A percentile compares a stretch with the other conserved stretches of the same genome.
These are phyloP conservation scores for Scaptomyza reducta DNA, from an alignment of 2,888 invertebrate genomes.

Conservation along the genomic window DNA sequence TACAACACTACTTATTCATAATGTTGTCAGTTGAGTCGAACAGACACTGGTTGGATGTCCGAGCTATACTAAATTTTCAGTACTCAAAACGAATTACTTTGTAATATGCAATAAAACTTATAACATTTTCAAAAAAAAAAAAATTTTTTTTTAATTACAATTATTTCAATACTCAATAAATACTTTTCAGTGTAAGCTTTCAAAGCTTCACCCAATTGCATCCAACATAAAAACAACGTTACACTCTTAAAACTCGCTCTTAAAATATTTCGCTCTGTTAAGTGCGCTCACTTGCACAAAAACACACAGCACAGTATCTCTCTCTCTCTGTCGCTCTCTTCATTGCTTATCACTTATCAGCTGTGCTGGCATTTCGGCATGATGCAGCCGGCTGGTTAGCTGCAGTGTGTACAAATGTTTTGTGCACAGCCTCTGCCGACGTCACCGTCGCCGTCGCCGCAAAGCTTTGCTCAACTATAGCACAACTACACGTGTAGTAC, in stretches of 20 bases:
- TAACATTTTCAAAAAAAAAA: constrained; percentile 39
- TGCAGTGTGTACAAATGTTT: constrained; percentile 42
- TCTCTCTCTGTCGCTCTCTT: constrained; percentile 4
- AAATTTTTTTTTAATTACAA: neutral
- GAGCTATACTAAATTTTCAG: constrained; percentile 43
- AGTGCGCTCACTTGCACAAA: constrained; percentile 2
- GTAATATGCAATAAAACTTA: constrained; percentile 32
- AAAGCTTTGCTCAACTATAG: constrained; percentile 67
- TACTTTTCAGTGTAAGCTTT: constrained; percentile 43
- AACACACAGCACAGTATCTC: neutral
- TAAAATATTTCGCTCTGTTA: constrained; percentile 8
- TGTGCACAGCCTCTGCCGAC: constrained; percentile 42
- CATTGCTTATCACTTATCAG: constrained; percentile 72
- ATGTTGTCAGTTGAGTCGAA: constrained; percentile 3
- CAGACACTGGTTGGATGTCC: constrained; percentile 22
- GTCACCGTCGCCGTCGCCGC: constrained; percentile 51
- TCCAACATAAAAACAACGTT: neutral
- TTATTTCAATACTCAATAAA: neutral
- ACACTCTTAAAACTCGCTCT: constrained; percentile 35
- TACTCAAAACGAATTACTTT: constrained; percentile 27
- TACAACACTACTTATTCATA: constrained; percentile 1
- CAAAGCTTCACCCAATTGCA: constrained; percentile 40
- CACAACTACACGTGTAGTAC: constrained; percentile 14
- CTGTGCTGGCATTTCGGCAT: constrained; percentile 66
- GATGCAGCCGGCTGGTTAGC: constrained; percentile 59